phyloP scores from a whole-genome alignment of 2,113 vertebrate genomes.

The Antechinus flavipes region DNA sequence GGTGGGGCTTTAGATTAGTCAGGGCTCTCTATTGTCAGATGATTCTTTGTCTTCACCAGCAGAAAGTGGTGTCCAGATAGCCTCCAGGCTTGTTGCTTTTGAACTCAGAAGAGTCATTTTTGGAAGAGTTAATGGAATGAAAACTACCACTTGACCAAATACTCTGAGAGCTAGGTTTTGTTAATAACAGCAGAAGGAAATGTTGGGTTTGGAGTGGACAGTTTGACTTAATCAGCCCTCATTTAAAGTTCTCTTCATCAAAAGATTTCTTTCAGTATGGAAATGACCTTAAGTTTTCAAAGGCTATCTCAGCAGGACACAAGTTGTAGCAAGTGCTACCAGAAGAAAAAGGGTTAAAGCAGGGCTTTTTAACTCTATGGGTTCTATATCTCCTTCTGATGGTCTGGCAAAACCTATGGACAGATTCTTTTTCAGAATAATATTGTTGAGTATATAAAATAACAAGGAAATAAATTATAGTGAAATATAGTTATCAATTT shows the following conservation, averaged over 20 bases:
- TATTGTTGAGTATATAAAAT: background rate
- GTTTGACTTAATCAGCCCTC: background rate
- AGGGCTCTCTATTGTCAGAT: background rate
- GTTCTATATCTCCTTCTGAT: background rate
- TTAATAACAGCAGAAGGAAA: background rate
- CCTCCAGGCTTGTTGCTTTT: background rate
- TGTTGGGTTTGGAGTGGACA: background rate
- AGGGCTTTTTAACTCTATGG: background rate
- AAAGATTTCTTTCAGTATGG: background rate
- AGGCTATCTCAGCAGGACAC: background rate
- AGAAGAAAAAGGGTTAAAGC: background rate
- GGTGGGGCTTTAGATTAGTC: background rate
- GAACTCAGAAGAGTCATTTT: slow-evolving; percentile 1
- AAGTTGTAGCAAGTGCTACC: background rate
- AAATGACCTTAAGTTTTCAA: background rate
- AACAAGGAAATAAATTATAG: background rate
- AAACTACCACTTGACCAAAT: background rate
- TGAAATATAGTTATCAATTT: background rate
- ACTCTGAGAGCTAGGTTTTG: background rate
- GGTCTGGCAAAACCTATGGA: background rate
- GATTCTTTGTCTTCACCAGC: background rate
- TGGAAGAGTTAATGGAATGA: background rate
- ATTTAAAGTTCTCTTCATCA: background rate
- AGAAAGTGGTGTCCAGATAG: background rate
- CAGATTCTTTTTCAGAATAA: background rate